Evolutionary conservation across 2,797 vertebrate species (phyloP), one percentile per base, ranked within the genome.

Genomic region (Phoebastria nigripes): DNA sequence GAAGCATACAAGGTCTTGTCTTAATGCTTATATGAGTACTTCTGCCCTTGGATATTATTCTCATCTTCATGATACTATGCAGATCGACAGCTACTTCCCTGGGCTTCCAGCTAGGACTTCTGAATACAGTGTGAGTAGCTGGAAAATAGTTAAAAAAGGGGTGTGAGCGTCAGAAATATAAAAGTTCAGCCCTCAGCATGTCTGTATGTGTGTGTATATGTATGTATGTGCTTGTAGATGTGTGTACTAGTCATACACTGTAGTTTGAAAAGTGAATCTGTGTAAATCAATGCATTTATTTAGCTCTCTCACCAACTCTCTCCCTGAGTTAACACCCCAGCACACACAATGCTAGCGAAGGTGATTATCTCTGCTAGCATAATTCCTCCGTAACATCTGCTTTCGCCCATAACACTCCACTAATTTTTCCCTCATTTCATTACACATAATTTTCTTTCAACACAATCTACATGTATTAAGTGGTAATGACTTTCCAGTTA

Each of bases 391-490:
- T 98, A 99, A 99, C 99, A 99, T 99, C 99, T 99, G 99, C 98
- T 99, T 98, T 98, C 97, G 98, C 98, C 98, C 98, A 99, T 99
- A 99, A 99, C 99, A 99, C 99, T 99, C 98, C 98, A 99, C 98
- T 99, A 98, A 99, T 99, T 99, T 98, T 98, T 98, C 98, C 98
- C 98, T 99, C 98, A 98, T 99, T 99, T 98, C 98, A 98, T 98
- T 98, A 98, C 98, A 98, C 98, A 98, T 98, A 98, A 98, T 99
- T 98, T 98, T 98, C 98, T 98, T 98, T 98, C 98, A 99, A 99
- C 98, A 98, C 99, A 99, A 99, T 99, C 99, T 99, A 99, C 99
- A 99, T 99, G 98, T 99, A 99, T 99, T 99, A 99, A 99, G 98
- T 98, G 98, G 98, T 99, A 99, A 99, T 99, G 99, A 99, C 98